Conservation (phyloP, 2,888 invertebrate genomes). For the Eupithecia vulgata region DNA sequence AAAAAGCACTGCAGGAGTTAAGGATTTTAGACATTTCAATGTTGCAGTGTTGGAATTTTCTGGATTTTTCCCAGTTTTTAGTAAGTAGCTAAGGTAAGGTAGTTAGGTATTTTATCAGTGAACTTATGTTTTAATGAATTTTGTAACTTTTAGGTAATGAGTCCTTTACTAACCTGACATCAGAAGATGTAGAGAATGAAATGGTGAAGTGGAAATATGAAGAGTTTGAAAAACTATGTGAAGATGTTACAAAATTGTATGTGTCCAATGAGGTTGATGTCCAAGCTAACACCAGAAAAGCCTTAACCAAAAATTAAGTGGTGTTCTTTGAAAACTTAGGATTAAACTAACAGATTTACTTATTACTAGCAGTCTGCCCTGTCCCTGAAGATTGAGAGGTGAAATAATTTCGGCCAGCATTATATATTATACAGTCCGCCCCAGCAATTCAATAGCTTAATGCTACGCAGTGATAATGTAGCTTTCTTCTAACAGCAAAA, state of each 20-base stretch:
- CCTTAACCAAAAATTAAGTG: neutral
- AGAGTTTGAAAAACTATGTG: slow-evolving; percentile 62
- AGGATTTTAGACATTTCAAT: slow-evolving; percentile 84
- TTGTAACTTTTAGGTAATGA: slow-evolving; percentile 54
- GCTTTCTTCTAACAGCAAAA: too few species aligned
- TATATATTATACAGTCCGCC: too few species aligned
- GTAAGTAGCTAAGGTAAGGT: too few species aligned
- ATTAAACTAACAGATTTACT: neutral
- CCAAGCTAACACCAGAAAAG: neutral
- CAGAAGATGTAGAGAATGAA: slow-evolving; percentile 61
- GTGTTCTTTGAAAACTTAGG: neutral
- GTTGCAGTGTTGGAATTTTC: slow-evolving; percentile 90
- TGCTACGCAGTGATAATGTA: too few species aligned
- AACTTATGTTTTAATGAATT: neutral
- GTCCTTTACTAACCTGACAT: slow-evolving; percentile 55
- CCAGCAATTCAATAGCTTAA: too few species aligned
- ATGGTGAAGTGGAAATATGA: slow-evolving; percentile 66
- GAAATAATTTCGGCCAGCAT: too few species aligned
- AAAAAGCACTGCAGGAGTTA: slow-evolving; percentile 80
- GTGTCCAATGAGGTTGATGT: neutral
- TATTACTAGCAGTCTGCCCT: too few species aligned
- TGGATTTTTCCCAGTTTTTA: slow-evolving; percentile 89
- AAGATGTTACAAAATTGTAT: slow-evolving; percentile 48
- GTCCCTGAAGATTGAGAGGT: too few species aligned
- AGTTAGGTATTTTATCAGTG: too few species aligned